Base-by-base conservation (phyloP, 2,797 vertebrate species). In the Ceryle rudis region DNA sequence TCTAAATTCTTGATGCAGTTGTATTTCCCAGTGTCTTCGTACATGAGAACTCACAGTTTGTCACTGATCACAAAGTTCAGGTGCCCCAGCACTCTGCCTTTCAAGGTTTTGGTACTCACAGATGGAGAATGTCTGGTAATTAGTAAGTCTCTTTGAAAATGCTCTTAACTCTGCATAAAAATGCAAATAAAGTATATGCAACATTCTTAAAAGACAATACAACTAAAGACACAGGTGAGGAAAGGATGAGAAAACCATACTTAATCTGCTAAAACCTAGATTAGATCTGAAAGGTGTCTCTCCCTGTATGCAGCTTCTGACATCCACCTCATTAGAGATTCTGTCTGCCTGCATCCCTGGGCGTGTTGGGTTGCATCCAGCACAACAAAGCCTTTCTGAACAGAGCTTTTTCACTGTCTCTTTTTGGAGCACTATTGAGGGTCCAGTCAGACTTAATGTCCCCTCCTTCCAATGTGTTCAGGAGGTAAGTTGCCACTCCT, bases 381-480 rank as follows among this genome's bases (percentile, higher is more conserved):
- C 64, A 7, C 3, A 31, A 28, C 79, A n/a, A 57, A 52, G 22
- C 18, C 42, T 22, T 71, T 26, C 47, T 15, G 42, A 79, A 28
- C 49, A n/a, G 20, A 44, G 54, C 22, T 55, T 49, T 60, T 49
- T 22, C 12, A 4, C 60, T 11, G 8, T 5, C 44, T 37, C 39
- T 41, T n/a, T 33, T n/a, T 14, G 64, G 41, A 44, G 49, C 5
- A 4, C 7, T 11, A 2, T 8, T 0, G 1, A 67, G 42, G 25
- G 15, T 31, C 57, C n/a, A 16, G 51, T 20, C 54, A 55, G 37
- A 13, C 11, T 73, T 9, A 7, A 11, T 5, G 8, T 9, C 28
- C 35, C 10, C 12, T 80, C 39, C 6, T 49, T 73, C 16, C n/a
- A 23, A 8, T 2, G 14, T 11, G 3, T 15, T 44, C 28, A 26